Percentiles rank a stretch among this genome's conserved stretches.
Evolutionary conservation across 2,797 vertebrate species (phyloP).

Genomic region (Bradypodion pumilum): DNA sequence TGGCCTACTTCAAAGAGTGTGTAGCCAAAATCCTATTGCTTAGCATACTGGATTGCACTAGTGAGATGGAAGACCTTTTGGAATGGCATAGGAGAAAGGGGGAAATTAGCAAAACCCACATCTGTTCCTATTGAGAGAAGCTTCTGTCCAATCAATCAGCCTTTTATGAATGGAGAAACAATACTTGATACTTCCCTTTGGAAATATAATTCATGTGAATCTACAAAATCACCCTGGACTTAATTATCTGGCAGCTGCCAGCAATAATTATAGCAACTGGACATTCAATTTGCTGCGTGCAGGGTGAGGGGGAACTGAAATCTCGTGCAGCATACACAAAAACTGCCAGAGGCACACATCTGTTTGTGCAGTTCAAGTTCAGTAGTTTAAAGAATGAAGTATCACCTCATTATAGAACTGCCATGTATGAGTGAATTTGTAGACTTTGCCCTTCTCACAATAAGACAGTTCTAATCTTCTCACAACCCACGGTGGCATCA

Average conservation of each 20-base stretch:
- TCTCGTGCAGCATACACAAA: slow-evolving; percentile 1
- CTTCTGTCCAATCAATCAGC: not conserved
- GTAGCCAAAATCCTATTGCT: too few relatives aligned
- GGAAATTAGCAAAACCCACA: not conserved
- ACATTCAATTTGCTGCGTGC: not conserved
- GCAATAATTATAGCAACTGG: slow-evolving; percentile 17
- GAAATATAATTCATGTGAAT: not conserved
- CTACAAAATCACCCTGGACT: not conserved
- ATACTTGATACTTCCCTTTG: not conserved
- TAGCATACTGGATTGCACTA: too few relatives aligned
- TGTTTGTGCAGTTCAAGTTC: slow-evolving; percentile 69
- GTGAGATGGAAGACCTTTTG: too few relatives aligned
- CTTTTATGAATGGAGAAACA: not conserved
- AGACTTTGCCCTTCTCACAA: slow-evolving; percentile 63
- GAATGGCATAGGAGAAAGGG: not conserved
- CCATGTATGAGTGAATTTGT: slow-evolving; percentile 71
- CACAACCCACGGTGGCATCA: slow-evolving; percentile 39
- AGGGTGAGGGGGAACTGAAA: not conserved
- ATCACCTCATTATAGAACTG: slow-evolving; percentile 76
- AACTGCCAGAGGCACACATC: slow-evolving; percentile 63
- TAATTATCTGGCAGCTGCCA: slow-evolving; percentile 19
- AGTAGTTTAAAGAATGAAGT: slow-evolving; percentile 76
- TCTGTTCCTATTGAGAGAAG: not conserved
- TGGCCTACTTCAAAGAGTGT: too few relatives aligned
- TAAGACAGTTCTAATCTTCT: slow-evolving; percentile 64